Base-by-base conservation (phyloP, 2,888 invertebrate genomes). In the Rapana venosa region DNA sequence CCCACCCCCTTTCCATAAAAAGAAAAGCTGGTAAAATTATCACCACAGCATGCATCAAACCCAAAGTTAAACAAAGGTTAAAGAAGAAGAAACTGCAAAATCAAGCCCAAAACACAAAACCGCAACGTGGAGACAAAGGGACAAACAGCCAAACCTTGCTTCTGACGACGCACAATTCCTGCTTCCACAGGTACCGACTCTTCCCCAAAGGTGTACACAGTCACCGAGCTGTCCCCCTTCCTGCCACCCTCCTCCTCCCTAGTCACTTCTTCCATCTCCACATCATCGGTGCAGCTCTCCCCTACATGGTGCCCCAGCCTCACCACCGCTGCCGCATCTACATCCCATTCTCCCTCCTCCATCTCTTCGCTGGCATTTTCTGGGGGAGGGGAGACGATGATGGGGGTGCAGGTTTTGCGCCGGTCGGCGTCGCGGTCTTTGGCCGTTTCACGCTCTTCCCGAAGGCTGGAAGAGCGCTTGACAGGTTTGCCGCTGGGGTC, bases 391-490 rank as follows among this genome's bases (percentile, higher is more conserved):
- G 36, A 93, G 93, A 13, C 94, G 81, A n/a, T 92, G 81, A n/a
- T 92, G 20, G 95, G 94, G 58, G 94, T 94, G 90, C 94, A 95
- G 20, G 95, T 95, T 88, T 93, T 94, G 74, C 95, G 90, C 56
- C 95, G 91, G 87, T 94, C 94, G 0, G 93, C 93, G 61, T 92
- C 91, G 22, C 93, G 92, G 88, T 93, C 91, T 88, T 93, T 92
- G 4, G 93, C 90, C 77, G 30, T 87, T 6, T 92, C 93, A 79
- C 94, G 89, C 11, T 92, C 93, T 20, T 93, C 92, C 88, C 94
- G 95, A 13, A 95, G 92, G 90, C 95, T 95, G 74, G 94, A 93
- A 20, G 95, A 95, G 81, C 96, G 92, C 90, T 94, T 93, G 13
- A 96, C 92, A 15, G 93, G 91, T 84, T 91, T 93, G 32, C 90